Evolutionary conservation across 2,797 vertebrate genomes (phyloP).

Genomic region (Acanthis flammea): DNA sequence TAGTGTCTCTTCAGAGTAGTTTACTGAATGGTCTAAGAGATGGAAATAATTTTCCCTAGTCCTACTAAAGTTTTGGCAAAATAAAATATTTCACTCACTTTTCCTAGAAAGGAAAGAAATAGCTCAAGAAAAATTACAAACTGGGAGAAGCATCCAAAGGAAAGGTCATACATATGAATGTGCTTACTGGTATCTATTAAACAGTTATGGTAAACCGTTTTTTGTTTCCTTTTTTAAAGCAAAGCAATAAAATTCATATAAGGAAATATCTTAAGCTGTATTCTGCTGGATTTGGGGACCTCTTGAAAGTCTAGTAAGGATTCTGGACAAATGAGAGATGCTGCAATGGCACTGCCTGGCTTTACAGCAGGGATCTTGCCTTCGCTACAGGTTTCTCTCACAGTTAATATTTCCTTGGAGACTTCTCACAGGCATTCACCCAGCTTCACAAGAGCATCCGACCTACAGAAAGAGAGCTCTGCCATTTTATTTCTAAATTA

Average conservation of each 20-base stretch:
- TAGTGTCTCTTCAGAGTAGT: not conserved
- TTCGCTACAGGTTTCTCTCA: not conserved
- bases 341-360: not conserved
- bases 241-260: not conserved
- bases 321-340: not conserved
- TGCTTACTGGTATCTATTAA: not conserved
- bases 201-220: rapidly evolving
- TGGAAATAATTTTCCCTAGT: not conserved
- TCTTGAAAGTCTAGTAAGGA: not conserved
- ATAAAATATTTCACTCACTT: not conserved
- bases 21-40: not conserved
- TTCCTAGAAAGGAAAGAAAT: slow-evolving; percentile 12
- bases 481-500: not conserved
- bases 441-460: not conserved
- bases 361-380: not conserved
- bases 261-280: not conserved
- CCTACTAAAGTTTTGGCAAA: slow-evolving; percentile 9
- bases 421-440: not conserved
- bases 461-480: not conserved
- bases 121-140: not conserved
- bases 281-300: not conserved
- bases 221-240: not conserved
- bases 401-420: not conserved
- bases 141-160: not conserved
- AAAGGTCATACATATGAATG: not conserved